phyloP scores from a whole-genome alignment of 2,113 vertebrate species.

The Balaenoptera acutorostrata region DNA sequence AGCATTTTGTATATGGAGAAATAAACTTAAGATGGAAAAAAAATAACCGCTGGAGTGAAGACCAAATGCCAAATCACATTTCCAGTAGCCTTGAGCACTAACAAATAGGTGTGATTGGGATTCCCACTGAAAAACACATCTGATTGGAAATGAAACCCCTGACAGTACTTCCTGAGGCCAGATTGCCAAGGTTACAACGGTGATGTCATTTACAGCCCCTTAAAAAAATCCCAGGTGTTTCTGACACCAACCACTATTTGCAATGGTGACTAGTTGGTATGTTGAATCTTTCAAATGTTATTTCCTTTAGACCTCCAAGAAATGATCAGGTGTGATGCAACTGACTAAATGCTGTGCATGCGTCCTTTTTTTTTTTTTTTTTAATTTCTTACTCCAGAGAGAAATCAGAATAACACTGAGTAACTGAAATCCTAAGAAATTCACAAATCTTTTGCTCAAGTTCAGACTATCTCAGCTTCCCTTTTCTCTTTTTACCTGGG shows the following conservation, averaged over 20 bases:
- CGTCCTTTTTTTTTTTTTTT: not conserved
- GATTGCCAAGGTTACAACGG: not conserved
- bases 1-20: not conserved
- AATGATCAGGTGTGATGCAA: not conserved
- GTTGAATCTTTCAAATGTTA: not conserved
- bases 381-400: not conserved
- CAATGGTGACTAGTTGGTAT: not conserved
- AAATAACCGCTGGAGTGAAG: not conserved
- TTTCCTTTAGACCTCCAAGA: conserved; percentile 9
- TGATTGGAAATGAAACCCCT: not conserved
- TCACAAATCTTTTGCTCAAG: not conserved
- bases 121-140: not conserved
- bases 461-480: not conserved
- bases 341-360: not conserved
- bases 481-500: not conserved
- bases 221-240: not conserved
- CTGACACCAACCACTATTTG: not conserved
- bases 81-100: not conserved
- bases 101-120: not conserved
- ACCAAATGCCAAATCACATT: not conserved
- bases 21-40: not conserved
- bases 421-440: not conserved
- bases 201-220: not conserved
- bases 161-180: not conserved
- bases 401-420: not conserved